phyloP scores from a whole-genome alignment of 2,888 invertebrate species.

The Callinectes sapidus region DNA sequence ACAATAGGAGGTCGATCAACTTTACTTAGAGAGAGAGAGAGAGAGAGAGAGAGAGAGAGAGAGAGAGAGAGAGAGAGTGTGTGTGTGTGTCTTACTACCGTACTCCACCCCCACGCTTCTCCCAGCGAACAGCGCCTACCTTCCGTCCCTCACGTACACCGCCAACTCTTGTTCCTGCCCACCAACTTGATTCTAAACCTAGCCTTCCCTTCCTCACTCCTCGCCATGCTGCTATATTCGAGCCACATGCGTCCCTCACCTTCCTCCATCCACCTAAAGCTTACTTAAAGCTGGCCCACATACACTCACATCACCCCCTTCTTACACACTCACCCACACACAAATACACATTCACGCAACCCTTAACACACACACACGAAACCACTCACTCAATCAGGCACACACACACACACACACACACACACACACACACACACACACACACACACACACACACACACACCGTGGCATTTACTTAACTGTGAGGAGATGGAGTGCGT shows the following conservation, averaged over 20 bases:
- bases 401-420: too few species aligned
- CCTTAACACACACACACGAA: too few species aligned
- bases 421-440: neutral
- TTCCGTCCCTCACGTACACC: neutral
- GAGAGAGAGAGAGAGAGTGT: neutral
- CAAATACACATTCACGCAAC: too few species aligned
- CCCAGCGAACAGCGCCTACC: neutral
- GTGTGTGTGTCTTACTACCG: neutral
- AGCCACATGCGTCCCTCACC: neutral
- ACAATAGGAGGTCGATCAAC: neutral
- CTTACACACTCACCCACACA: too few species aligned
- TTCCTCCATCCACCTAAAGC: neutral
- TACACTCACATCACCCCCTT: neutral
- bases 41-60: neutral
- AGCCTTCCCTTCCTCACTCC: neutral
- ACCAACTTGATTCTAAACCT: neutral
- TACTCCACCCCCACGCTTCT: neutral
- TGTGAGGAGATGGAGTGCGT: neutral
- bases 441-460: neutral
- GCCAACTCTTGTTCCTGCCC: neutral
- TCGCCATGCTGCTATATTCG: neutral
- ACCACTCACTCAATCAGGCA: too few species aligned
- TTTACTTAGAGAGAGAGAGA: neutral
- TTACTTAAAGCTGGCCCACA: neutral
- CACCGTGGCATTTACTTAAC: neutral